Evolutionary conservation across 2,113 vertebrate genomes (phyloP).

Genomic region (Polypterus bichir): DNA sequence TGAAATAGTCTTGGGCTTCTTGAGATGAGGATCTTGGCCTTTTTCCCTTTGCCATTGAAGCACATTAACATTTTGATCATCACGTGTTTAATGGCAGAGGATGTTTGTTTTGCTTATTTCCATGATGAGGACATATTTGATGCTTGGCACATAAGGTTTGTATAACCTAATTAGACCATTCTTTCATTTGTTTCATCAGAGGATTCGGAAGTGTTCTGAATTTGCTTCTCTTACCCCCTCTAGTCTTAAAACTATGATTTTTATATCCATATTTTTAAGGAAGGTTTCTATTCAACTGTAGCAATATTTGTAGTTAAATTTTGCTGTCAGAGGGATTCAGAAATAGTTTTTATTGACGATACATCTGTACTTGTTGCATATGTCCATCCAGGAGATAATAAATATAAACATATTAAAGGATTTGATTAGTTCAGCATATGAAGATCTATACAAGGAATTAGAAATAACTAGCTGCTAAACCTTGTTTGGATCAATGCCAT

Average conservation of each 20-base stretch:
- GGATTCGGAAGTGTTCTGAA: constrained; percentile 14
- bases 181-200: constrained; percentile 25
- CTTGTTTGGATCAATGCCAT: too few relatives aligned
- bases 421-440: constrained; percentile 11
- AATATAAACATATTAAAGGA: constrained; percentile 9
- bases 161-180: constrained; percentile 24
- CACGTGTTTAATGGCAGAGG: neutral
- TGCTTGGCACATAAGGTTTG: constrained; percentile 1
- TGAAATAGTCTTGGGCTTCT: neutral
- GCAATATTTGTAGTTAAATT: constrained; percentile 32
- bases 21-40: neutral
- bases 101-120: constrained; percentile 1
- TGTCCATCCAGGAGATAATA: constrained; percentile 2
- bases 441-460: neutral
- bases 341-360: constrained; percentile 22
- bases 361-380: constrained; percentile 2
- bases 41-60: neutral
- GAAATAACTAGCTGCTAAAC: too few relatives aligned
- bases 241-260: constrained; percentile 24
- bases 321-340: constrained; percentile 25
- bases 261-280: constrained; percentile 25
- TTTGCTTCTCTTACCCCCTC: constrained; percentile 17
- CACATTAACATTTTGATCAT: neutral
- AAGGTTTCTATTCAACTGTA: constrained; percentile 22
- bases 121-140: constrained; percentile 6